Percentiles rank a stretch among this genome's conserved stretches.
Evolutionary conservation across 2,113 vertebrate genomes (phyloP).

Genomic region (Dryoscopus gambensis): DNA sequence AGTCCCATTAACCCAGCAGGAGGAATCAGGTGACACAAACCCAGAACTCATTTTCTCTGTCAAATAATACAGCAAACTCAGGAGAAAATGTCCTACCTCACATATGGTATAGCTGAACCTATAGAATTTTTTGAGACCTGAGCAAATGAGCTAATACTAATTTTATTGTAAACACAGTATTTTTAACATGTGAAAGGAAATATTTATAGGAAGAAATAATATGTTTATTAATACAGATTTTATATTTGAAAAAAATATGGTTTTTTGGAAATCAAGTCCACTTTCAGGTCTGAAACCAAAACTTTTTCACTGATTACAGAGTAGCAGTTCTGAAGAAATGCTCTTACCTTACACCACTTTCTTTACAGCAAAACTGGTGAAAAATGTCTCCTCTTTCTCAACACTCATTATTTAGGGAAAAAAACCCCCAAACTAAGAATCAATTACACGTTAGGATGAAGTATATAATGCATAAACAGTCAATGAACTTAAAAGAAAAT

Average conservation of each 20-base stretch:
- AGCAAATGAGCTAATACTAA: not conserved
- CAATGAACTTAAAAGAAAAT: not conserved
- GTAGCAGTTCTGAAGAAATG: not conserved
- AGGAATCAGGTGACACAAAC: not conserved
- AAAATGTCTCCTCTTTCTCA: not conserved
- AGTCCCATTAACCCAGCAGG: not conserved
- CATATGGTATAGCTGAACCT: not conserved
- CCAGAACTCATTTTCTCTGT: not conserved
- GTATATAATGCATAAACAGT: not conserved
- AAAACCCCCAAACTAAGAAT: not conserved
- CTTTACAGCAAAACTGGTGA: not conserved
- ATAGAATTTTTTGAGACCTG: not conserved
- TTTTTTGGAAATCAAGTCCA: not conserved
- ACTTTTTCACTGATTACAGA: not conserved
- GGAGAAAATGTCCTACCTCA: not conserved
- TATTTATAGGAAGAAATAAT: not conserved
- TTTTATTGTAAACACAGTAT: not conserved
- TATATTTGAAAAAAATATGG: not conserved
- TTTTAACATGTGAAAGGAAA: not conserved
- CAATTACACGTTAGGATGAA: not conserved
- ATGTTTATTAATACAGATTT: not conserved
- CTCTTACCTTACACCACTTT: not conserved
- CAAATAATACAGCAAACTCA: not conserved
- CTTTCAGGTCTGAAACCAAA: not conserved
- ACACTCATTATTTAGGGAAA: not conserved